phyloP scores from a whole-genome alignment of 2,113 vertebrate species.

The Xiphophorus couchianus region DNA sequence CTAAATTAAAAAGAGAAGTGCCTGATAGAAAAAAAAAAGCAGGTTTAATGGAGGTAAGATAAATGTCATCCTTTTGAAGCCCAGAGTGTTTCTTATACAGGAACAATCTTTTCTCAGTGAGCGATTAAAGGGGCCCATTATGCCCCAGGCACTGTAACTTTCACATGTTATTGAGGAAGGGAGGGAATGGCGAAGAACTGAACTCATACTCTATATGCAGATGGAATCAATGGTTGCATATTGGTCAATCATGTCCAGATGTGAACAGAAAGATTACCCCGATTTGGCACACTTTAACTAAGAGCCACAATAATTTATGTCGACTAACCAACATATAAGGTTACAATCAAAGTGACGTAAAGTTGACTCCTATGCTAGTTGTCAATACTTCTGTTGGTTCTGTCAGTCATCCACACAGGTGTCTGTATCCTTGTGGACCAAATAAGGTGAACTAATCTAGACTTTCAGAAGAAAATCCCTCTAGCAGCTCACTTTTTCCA shows the following conservation, averaged over 20 bases:
- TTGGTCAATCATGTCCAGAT: conserved; percentile 12
- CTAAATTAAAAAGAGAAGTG: conserved; percentile 21
- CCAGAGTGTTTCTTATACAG: conserved; percentile 17
- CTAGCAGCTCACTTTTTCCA: background rate
- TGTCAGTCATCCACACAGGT: background rate
- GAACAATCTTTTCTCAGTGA: conserved; percentile 21
- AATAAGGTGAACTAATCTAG: background rate
- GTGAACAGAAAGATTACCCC: conserved; percentile 17
- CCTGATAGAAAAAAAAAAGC: conserved; percentile 14
- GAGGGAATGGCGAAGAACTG: background rate
- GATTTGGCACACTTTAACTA: too few relatives aligned
- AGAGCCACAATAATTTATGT: conserved; percentile 25
- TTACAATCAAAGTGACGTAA: background rate
- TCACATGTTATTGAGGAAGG: conserved; percentile 1
- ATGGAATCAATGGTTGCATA: background rate
- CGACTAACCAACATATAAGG: background rate
- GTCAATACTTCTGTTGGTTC: background rate
- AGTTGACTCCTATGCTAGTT: background rate
- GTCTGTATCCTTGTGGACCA: background rate
- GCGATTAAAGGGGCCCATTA: conserved; percentile 35
- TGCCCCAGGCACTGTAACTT: background rate
- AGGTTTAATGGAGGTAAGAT: conserved; percentile 25
- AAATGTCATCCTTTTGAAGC: conserved; percentile 33
- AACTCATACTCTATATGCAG: background rate
- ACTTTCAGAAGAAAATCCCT: too few relatives aligned